Evolutionary conservation across 2,888 invertebrate species (phyloP), one percentile per base, ranked within the genome.

Genomic region (Melanchra persicariae): DNA sequence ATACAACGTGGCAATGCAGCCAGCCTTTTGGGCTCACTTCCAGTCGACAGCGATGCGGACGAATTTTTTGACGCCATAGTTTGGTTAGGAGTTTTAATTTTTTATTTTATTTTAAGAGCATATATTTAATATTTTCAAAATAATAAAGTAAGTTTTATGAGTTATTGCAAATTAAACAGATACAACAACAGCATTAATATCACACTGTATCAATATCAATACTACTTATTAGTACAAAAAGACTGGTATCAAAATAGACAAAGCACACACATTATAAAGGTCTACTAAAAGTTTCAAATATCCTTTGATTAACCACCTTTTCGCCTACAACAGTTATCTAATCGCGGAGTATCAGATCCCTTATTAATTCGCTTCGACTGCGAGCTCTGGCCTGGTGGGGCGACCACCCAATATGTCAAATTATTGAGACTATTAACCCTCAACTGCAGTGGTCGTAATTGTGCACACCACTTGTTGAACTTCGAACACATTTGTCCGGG

Each of bases 401-500:
- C 70, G 85, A 79, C 86, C 85, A 85, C 83, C 82, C 87, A 84
- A 89, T 90, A 90, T 88, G 89, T 91, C 89, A 91, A 90, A 90
- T 91, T 90, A 89, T 88, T 87, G 85, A 87, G 86, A 85, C 89
- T 88, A 89, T 87, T 85, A 84, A 81, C 84, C 85, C 79, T 77
- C 72, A 69, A 83, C 74, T 65, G 79, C 66, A 74, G 52, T 58
- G 74, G 60, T 62, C 62, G 80, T 85, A 85, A 85, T 80, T 84
- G 77, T 76, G 85, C 77, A 79, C 83, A 67, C 71, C 81, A 83
- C 81, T 79, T 80, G 86, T 78, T 67, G 65, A 60, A 74, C 69
- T 58, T 34, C 74, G 60, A 72, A 55, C 77, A 66, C 84, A 86
- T 86, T 85, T 84, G 84, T 85, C 77, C 69, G 69, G 51, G 62